Conservation (phyloP, 2,113 vertebrate genomes). For the Sinocyclocheilus anophthalmus region DNA sequence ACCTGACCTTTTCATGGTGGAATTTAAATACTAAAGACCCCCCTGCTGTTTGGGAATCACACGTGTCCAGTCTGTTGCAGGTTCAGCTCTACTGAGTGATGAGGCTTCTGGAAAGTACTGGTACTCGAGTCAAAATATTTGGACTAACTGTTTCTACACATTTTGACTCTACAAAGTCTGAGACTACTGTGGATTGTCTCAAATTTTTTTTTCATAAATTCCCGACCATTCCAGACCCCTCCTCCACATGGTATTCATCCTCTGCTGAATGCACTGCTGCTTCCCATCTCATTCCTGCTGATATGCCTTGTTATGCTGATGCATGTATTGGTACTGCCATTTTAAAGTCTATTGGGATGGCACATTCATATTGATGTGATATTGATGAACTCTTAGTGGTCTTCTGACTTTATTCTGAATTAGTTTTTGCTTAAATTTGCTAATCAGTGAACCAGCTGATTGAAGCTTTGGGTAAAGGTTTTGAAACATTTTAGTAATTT, state of each 20-base stretch:
- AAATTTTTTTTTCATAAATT: not conserved
- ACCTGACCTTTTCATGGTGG: not conserved
- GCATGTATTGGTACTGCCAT: not conserved
- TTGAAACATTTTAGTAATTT: too few relatives aligned
- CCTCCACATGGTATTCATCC: not conserved
- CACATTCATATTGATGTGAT: not conserved
- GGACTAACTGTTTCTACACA: not conserved
- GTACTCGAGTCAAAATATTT: conserved; percentile 4
- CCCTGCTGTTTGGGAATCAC: not conserved
- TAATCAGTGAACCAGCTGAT: not conserved
- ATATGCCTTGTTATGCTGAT: conserved; percentile 16
- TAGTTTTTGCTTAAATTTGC: not conserved
- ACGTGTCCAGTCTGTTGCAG: not conserved
- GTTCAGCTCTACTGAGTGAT: not conserved
- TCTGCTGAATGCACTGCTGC: conserved; percentile 14
- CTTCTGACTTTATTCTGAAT: not conserved
- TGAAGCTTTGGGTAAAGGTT: not conserved
- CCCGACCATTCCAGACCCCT: not conserved
- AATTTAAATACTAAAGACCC: not conserved
- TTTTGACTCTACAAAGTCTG: not conserved
- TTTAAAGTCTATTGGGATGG: not conserved
- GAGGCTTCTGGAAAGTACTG: conserved; percentile 18
- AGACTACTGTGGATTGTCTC: not conserved
- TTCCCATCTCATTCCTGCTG: conserved; percentile 9
- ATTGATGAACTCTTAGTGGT: not conserved